Evolutionary conservation across 2,797 vertebrate genomes (phyloP).

Genomic region (Chromobotia macracanthus): DNA sequence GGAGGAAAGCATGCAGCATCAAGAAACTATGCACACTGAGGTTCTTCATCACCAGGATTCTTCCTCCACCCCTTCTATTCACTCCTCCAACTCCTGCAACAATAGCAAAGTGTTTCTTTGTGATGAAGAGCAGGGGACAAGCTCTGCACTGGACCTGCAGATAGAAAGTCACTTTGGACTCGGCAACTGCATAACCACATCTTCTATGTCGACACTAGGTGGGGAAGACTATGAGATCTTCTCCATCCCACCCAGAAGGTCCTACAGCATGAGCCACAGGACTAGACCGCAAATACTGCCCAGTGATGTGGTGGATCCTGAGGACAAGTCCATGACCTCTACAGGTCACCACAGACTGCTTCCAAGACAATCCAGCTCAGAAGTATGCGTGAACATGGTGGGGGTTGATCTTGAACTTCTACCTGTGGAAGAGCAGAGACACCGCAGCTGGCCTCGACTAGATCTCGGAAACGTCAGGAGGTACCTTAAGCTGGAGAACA

Average conservation of each 20-base stretch:
- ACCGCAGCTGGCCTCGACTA: slow-evolving; percentile 89
- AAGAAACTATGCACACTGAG: slow-evolving; percentile 68
- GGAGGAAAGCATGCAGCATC: slow-evolving; percentile 62
- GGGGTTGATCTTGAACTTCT: slow-evolving; percentile 69
- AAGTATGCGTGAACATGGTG: slow-evolving; percentile 71
- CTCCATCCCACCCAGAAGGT: slow-evolving; percentile 60
- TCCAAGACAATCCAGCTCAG: slow-evolving; percentile 60
- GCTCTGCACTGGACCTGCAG: slow-evolving; percentile 7
- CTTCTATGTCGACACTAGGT: slow-evolving; percentile 70
- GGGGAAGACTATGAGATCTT: slow-evolving; percentile 60
- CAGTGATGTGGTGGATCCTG: background rate
- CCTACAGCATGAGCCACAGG: slow-evolving; percentile 69
- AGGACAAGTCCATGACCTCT: slow-evolving; percentile 28
- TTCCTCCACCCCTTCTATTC: slow-evolving; percentile 65
- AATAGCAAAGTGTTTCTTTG: slow-evolving; percentile 67
- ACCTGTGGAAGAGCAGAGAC: slow-evolving; percentile 76
- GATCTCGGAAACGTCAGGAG: slow-evolving; percentile 78
- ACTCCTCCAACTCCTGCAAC: slow-evolving; percentile 70
- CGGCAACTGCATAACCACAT: slow-evolving; percentile 74
- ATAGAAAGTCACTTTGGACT: slow-evolving; percentile 70
- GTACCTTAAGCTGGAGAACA: slow-evolving; percentile 84
- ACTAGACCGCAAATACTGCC: slow-evolving; percentile 63
- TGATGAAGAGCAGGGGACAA: slow-evolving; percentile 50
- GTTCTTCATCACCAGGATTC: slow-evolving; percentile 77
- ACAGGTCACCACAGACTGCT: background rate